Percentiles rank a stretch among this genome's conserved stretches.
Evolutionary conservation across 2,113 vertebrate species (phyloP).

Genomic region (Mus spicilegus): DNA sequence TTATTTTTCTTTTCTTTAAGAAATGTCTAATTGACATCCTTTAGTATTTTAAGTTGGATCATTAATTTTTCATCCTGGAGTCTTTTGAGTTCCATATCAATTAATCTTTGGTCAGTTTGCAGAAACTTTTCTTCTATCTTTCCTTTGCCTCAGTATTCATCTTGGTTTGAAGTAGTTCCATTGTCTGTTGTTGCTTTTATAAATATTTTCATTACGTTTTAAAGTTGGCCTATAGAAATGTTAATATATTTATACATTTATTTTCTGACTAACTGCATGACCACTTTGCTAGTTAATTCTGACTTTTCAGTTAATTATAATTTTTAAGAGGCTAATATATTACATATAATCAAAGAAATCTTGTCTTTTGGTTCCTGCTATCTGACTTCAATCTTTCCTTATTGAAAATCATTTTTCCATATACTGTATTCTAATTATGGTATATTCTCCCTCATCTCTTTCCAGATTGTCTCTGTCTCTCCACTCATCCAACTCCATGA

Average conservation of each 20-base stretch:
- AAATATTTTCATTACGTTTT: slow-evolving; percentile 22
- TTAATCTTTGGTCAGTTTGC: not conserved
- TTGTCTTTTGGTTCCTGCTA: not conserved
- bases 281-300: slow-evolving; percentile 2
- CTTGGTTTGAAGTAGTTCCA: not conserved
- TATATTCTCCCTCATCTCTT: not conserved
- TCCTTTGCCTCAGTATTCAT: too few relatives aligned
- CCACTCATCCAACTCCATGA: not conserved
- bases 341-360: not conserved
- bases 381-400: slow-evolving; percentile 9
- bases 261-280: not conserved
- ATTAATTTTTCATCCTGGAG: not conserved
- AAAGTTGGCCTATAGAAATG: not conserved
- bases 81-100: not conserved
- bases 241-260: not conserved
- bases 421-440: not conserved
- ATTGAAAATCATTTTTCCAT: not conserved
- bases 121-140: not conserved
- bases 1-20: not conserved
- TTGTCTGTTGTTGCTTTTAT: not conserved
- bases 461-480: not conserved
- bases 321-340: not conserved
- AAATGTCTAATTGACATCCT: not conserved
- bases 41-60: not conserved
- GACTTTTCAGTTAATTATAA: slow-evolving; percentile 18